Evolutionary conservation across 2,797 vertebrate species (phyloP).

Genomic region (Chiloscyllium punctatum): DNA sequence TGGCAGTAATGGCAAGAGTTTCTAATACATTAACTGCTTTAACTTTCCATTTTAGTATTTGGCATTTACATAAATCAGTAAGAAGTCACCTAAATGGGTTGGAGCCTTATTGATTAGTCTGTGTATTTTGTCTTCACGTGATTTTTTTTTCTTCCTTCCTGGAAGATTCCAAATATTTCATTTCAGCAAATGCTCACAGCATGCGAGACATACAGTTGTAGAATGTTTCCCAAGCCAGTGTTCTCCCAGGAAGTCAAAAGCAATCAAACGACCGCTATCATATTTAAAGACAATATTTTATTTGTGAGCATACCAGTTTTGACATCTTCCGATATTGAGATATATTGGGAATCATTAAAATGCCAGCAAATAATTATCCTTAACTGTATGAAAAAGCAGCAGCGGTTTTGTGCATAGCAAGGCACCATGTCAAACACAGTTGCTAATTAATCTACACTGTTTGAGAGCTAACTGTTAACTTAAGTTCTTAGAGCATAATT

Average conservation of each 20-base stretch:
- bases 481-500: background rate
- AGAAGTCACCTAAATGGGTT: background rate
- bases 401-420: background rate
- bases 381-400: background rate
- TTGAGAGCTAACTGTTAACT: background rate
- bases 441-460: background rate
- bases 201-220: background rate
- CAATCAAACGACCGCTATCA: background rate
- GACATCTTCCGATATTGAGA: background rate
- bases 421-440: background rate
- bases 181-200: background rate
- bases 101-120: background rate
- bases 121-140: background rate
- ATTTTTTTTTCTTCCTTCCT: background rate
- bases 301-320: background rate
- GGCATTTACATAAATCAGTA: background rate
- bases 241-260: background rate
- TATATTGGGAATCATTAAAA: no score
- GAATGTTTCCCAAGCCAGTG: background rate
- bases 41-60: background rate
- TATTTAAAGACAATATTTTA: background rate
- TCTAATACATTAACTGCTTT: background rate
- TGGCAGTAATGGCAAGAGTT: background rate
- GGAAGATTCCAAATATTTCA: background rate
- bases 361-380: background rate